phyloP scores from a whole-genome alignment of 2,888 invertebrate genomes.

The Euproctis similis region DNA sequence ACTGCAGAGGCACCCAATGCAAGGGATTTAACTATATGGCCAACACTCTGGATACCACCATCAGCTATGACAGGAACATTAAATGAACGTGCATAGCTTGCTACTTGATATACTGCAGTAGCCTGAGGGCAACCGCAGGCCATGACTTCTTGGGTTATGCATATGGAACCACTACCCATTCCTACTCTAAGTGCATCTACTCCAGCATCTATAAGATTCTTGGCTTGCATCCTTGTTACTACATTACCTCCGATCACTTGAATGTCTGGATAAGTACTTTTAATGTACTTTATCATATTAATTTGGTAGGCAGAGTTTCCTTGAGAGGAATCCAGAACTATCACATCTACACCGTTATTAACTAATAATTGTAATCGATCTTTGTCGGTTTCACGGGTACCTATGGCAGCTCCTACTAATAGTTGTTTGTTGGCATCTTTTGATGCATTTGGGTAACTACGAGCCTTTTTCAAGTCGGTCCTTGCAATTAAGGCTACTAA shows the following conservation, averaged over 20 bases:
- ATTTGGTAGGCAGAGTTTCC: too few species aligned
- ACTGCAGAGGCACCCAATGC: constrained; percentile 95
- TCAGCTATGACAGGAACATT: constrained; percentile 99
- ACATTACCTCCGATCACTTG: constrained; percentile 98
- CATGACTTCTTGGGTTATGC: constrained; percentile 99
- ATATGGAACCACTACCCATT: constrained; percentile 99
- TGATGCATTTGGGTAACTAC: constrained; percentile 96
- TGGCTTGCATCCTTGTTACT: constrained; percentile 96
- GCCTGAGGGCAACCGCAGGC: constrained; percentile 99
- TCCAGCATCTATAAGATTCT: constrained; percentile 97
- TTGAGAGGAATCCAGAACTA: too few species aligned
- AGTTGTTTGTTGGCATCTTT: constrained; percentile 97
- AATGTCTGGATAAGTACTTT: constrained; percentile 87
- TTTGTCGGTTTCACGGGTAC: constrained; percentile 90
- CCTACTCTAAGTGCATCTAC: constrained; percentile 97
- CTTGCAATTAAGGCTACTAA: constrained; percentile 96
- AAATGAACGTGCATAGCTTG: constrained; percentile 90
- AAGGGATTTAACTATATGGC: constrained; percentile 96
- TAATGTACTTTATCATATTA: constrained; percentile 94
- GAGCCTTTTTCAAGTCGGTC: constrained; percentile 97
- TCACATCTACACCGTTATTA: constrained; percentile 94
- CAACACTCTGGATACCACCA: constrained; percentile 97
- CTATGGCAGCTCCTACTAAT: constrained; percentile 94
- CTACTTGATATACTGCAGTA: constrained; percentile 97
- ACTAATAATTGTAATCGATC: constrained; percentile 86